Evolutionary conservation across 92 coral and sea anemone species (phyloP), one percentile per base, ranked within the genome.

Genomic region (Phymanthus crucifer): DNA sequence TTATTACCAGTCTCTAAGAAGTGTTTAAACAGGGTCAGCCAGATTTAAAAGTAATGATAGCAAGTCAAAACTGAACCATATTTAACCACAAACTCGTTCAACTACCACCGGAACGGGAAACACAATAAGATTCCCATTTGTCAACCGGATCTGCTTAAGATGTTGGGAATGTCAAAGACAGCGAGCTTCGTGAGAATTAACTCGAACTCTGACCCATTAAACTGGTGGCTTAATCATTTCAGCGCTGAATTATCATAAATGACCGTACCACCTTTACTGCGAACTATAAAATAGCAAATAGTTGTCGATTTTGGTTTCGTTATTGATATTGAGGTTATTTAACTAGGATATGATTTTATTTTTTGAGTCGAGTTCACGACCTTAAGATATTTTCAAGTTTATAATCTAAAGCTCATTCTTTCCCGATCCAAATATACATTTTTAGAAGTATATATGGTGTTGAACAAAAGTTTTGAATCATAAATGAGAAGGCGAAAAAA

Each of bases 41-140:
- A 61, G 33, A 61, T 61, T 61, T 26, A 1, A 61, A 24, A 61
- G 2, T 17, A 61, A n/a, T 12, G 68, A 61, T 27, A 61, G 29
- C 26, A 18, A 61, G 32, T 61, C 68, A 24, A 61, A 61, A 27
- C 9, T 61, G n/a, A 43, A 43, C 48, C 14, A 43, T 10, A 43
- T 43, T n/a, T 43, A 66, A 66, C 71, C 71, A 66, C 71, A 66
- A 66, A 66, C 71, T 66, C 18, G 35, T 29, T 29, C 5, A 29
- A 19, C 29, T 18, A 34, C 43, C 45, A 38, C 32, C 47, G 73
- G 32, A 34, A 69, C 73, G 35, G 73, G 73, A 69, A 69, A 69
- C 45, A 34, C 47, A 69, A 69, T 5, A 24, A 34, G 40, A 34
- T 38, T 34, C 73, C 35, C 73, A 38, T 69, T 69, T 61, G 68